Base-by-base conservation (phyloP, 2,888 invertebrate species). In the Scaptodrosophila latifasciaeformis region DNA sequence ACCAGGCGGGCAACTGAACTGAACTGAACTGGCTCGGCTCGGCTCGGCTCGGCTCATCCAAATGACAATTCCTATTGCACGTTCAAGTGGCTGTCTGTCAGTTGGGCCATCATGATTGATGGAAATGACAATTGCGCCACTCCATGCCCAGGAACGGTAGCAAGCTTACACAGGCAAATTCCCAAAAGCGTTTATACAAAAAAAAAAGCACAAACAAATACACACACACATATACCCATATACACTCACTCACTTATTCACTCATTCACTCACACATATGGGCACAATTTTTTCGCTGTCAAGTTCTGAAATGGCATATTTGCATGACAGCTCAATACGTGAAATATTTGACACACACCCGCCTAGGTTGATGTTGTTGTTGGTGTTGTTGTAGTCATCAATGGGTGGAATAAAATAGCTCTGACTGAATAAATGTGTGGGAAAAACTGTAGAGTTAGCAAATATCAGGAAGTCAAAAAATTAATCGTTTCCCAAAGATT, bases 321-420 rank as follows among this genome's bases (percentile, higher is more conserved):
- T 74, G 81, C 81, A 80, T 74, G 74, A 77, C 78, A 80, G 81
- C 78, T 80, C 78, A 70, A 70, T 80, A 74, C 75, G 63, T 75
- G 70, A 74, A 69, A 77, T 74, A 77, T 80, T 77, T 49, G 69
- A 18, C 37, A 46, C 45, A 29, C 34, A 24, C 13, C 40, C 24
- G 24, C 24, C 24, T 5, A 3, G 4, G 24, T 24, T 7, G 24
- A 3, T 24, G 24, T 7, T 24, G 24, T 24, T 3, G 24, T 7
- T 24, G 24, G 24, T 7, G 24, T 7, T 7, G 24, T 7, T 24
- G 24, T 24, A 5, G 7, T 5, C 24, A 5, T 24, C 24, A 24
- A 24, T 24, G 7, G 24, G 4, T 5, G 24, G 24, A 3, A 7
- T 7, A 3, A 3, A 24, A 24, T 24, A 24, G 24, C 7, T 3